Evolutionary conservation across 1,140 invertebrate genomes (phyloP).

Genomic region (Penaeus indicus): DNA sequence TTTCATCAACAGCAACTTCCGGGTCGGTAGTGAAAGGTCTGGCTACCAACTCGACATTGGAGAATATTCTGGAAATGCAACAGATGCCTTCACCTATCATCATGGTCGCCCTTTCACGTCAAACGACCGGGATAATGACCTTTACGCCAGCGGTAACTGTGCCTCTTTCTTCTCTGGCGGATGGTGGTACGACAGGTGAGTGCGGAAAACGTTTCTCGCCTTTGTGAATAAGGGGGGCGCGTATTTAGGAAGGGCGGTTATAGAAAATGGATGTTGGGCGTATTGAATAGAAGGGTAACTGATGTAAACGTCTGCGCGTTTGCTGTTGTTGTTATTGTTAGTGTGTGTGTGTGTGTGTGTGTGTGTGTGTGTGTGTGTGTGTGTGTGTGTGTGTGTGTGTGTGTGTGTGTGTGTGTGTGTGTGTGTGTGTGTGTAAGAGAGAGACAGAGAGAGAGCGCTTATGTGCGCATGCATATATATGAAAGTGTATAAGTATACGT

Average conservation of each 20-base stretch:
- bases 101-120: conserved; percentile 68
- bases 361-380: not conserved
- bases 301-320: not conserved
- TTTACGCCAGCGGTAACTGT: conserved; percentile 67
- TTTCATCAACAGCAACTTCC: conserved; percentile 40
- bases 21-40: conserved; percentile 55
- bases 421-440: too few relatives aligned
- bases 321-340: not conserved
- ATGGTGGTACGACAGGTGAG: conserved; percentile 70
- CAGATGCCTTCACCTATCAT: conserved; percentile 67
- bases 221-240: not conserved
- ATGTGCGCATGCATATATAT: too few relatives aligned
- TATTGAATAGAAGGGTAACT: not conserved
- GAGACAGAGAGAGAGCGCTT: too few relatives aligned
- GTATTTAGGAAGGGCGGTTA: not conserved
- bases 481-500: too few relatives aligned
- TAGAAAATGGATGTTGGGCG: not conserved
- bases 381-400: not conserved
- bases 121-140: conserved; percentile 68
- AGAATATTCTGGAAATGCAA: conserved; percentile 67
- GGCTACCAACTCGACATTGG: conserved; percentile 62
- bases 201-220: not conserved
- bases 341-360: not conserved
- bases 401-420: not conserved
- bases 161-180: conserved; percentile 67